Evolutionary conservation across 1,140 invertebrate species (phyloP).

Genomic region (Campoletis sonorensis): DNA sequence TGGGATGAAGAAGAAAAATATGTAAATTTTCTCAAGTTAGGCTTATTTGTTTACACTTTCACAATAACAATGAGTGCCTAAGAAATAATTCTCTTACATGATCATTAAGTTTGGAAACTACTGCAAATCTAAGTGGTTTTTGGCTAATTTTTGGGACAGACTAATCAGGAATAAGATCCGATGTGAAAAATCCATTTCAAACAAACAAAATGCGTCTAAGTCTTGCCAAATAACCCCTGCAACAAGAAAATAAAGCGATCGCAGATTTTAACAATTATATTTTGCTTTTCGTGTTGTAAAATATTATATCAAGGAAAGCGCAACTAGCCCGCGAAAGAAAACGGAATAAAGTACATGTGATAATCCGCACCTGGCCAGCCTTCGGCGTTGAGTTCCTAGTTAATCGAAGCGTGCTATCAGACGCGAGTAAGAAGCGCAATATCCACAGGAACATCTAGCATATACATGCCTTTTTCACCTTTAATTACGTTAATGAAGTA

Average conservation of each 20-base stretch:
- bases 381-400: conserved; percentile 20
- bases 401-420: conserved; percentile 46
- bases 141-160: too few species aligned
- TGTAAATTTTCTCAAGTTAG: too few species aligned
- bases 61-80: too few species aligned
- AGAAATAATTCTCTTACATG: too few species aligned
- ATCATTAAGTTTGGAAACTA: not conserved
- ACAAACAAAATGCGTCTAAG: not conserved
- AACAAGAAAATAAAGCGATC: not conserved
- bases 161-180: too few species aligned
- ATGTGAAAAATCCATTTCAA: too few species aligned
- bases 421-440: not conserved
- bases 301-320: not conserved
- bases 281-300: not conserved
- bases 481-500: conserved; percentile 41
- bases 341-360: conserved; percentile 34
- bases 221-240: not conserved
- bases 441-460: conserved; percentile 6
- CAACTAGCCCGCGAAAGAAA: not conserved
- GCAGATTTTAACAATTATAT: not conserved
- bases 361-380: conserved; percentile 35
- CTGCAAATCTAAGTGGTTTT: not conserved
- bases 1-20: too few species aligned
- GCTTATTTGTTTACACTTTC: too few species aligned
- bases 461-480: conserved; percentile 14